Base-by-base conservation (phyloP, 2,888 invertebrate genomes). In the Barypeithes pellucidus region DNA sequence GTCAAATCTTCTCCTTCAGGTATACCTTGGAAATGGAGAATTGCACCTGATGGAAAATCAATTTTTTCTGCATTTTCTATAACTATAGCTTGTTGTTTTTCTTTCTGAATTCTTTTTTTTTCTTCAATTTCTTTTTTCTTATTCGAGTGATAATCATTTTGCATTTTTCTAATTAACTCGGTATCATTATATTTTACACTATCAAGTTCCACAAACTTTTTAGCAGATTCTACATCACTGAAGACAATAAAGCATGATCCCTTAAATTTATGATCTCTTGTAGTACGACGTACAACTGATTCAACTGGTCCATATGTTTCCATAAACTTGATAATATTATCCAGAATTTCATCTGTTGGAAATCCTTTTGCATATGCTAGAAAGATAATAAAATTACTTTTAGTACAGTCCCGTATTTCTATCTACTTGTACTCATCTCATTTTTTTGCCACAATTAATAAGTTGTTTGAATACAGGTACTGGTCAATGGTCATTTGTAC, bases 161-260 rank as follows among this genome's bases (percentile, higher is more conserved):
- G 93, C 91, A 92, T 93, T 80, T 91, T 91, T 18, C 90, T 87
- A 4, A 92, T 83, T 61, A 95, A 85, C 0, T 92, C 93, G 0
- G 88, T 88, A 79, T 91, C 95, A 80, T 94, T 93, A 4, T 94
- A 87, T 75, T 89, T 90, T 12, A 85, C 68, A 41, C 86, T 86
- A 77, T 94, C 92, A 18, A 88, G 86, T 18, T 90, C 91, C 41
- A 96, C 84, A 83, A 96, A 95, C 73, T 91, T 92, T 79, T 94
- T 91, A 2, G 96, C 95, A 82, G 91, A 90, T 67, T 96, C 97
- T 66, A 90, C 88, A 33, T 91, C 93, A 80, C 92, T 91, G 85
- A 98, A 99, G 4, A 95, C 93, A 9, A 93, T 91, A 85, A 97
- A 98, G 60, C 97, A 92, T 0, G 98, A 98, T 33, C 70, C 99